Conservation (phyloP, 92 coral and sea anemone genomes). For the Desmophyllum pertusum region DNA sequence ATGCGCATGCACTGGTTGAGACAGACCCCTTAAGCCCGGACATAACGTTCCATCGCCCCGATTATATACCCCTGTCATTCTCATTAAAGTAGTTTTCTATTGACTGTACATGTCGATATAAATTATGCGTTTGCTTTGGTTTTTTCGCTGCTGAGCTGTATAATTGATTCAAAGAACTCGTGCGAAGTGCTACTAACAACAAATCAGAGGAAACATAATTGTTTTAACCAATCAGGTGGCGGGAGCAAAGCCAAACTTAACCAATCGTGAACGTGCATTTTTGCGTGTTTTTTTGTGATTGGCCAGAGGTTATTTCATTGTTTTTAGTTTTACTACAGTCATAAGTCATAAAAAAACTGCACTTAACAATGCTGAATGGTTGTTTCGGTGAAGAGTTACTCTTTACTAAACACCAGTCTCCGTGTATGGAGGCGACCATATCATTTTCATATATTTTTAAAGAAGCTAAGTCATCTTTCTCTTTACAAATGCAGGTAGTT, state of each 20-base stretch:
- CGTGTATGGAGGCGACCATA: neutral
- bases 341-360: neutral
- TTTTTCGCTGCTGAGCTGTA: too few species aligned
- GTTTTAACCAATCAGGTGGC: neutral
- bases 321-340: neutral
- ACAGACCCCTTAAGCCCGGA: too few species aligned
- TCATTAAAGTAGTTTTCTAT: too few species aligned
- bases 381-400: neutral
- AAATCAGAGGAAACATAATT: neutral
- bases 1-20: too few species aligned
- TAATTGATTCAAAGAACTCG: too few species aligned
- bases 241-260: neutral
- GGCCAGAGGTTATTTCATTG: neutral
- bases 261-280: neutral
- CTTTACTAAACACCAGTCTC: neutral
- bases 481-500: constrained; percentile 1
- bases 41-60: too few species aligned
- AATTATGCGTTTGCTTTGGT: neutral
- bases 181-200: too few species aligned
- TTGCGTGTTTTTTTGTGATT: neutral
- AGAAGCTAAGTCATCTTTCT: neutral
- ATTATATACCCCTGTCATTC: too few species aligned
- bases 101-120: too few species aligned
- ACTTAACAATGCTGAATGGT: neutral
- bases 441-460: neutral